Base-by-base conservation (phyloP, 2,888 invertebrate species). In the Drosophila mimica region DNA sequence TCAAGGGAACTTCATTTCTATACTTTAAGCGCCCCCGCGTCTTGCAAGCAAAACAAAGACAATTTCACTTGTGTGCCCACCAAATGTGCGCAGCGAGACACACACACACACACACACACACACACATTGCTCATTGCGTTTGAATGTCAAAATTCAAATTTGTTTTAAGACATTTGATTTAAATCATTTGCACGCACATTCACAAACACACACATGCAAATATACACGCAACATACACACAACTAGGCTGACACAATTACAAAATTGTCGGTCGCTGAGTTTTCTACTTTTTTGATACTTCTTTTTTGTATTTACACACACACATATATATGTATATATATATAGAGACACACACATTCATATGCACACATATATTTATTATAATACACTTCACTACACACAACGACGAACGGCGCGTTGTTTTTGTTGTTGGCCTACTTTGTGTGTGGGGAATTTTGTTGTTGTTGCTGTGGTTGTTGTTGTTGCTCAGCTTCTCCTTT, bases 341-440 rank as follows among this genome's bases (percentile, higher is more conserved):
- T 34, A 34, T 13, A 43, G 0, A 36, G 5, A 46, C 36, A 64
- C 59, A 48, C 53, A 68, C 33, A 20, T 40, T 48, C 53, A 46
- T 25, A 20, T 20, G 13, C 34, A 62, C 48, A 48, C 59, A 64
- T 79, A 54, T 52, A 53, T 69, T 75, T 79, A 74, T 79, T 73
- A 79, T 76, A 76, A 79, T 82, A 81, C 79, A 79, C 70, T 70
- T 69, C 63, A 76, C 74, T 82, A 81, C 71, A 79, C 74, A 83
- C 76, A 74, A 71, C 60, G 70, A 62, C 51, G 64, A 73, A 71
- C 58, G 72, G 62, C 51, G 64, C 80, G 79, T 87, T 86, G 90
- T 65, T 75, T 70, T 72, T 85, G 81, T 79, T 91, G 89, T 88
- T 91, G 91, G 90, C 90, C 90, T 90, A 90, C 90, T 91, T 90